phyloP scores from a whole-genome alignment of 2,888 invertebrate species.

The Scaeva pyrastri region DNA sequence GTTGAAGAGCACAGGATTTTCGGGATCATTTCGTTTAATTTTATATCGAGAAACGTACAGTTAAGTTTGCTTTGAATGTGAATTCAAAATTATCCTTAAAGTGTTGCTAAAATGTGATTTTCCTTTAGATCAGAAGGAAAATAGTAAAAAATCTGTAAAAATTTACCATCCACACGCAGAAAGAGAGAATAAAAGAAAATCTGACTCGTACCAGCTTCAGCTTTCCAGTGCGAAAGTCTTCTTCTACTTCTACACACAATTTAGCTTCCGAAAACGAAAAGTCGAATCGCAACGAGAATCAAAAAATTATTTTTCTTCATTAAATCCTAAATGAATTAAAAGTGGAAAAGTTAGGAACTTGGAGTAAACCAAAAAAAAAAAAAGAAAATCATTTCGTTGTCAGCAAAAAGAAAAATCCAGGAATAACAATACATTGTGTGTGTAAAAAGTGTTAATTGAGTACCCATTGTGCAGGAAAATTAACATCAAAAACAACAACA shows the following conservation, averaged over 20 bases:
- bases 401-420: not conserved
- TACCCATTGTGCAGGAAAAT: conserved; percentile 39
- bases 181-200: conserved; percentile 24
- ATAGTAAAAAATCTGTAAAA: conserved; percentile 43
- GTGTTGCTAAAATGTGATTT: not conserved
- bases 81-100: conserved; percentile 31
- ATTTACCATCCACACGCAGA: conserved; percentile 1
- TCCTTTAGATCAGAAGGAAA: not conserved
- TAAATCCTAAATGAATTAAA: not conserved
- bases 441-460: conserved; percentile 45
- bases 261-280: conserved; percentile 21
- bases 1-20: conserved; percentile 49
- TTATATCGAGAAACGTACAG: conserved; percentile 37
- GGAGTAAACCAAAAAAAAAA: conserved; percentile 12
- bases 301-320: not conserved
- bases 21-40: conserved; percentile 35
- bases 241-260: not conserved
- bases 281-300: not conserved
- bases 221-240: conserved; percentile 53
- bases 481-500: conserved; percentile 29
- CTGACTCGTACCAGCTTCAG: conserved; percentile 48
- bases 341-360: not conserved
- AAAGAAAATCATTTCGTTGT: conserved; percentile 6
- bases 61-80: not conserved
- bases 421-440: conserved; percentile 3